phyloP scores from a whole-genome alignment of 1,140 invertebrate species.

The Coelopa frigida region DNA sequence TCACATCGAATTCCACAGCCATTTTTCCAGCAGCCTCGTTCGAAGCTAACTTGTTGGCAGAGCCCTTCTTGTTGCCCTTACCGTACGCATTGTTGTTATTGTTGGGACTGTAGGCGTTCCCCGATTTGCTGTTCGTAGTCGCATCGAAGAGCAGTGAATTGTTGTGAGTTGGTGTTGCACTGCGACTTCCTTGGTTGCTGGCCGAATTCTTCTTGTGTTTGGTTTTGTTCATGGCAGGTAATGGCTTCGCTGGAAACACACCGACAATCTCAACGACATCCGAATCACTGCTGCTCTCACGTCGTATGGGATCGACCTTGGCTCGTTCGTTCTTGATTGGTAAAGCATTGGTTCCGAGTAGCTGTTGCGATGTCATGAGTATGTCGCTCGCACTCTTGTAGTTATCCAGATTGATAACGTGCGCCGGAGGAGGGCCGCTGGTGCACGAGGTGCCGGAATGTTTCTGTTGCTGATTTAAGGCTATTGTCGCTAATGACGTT shows the following conservation, averaged over 20 bases:
- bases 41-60: too few species aligned
- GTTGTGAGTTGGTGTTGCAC: conserved; percentile 2
- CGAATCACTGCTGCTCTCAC: conserved; percentile 37
- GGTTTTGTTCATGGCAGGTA: conserved; percentile 37
- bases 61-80: conserved; percentile 7
- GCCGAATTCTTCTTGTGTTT: conserved; percentile 9
- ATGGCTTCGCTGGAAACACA: conserved; percentile 22
- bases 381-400: conserved; percentile 35
- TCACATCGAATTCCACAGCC: conserved; percentile 22
- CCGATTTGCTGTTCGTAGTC: not conserved
- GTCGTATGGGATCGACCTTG: conserved; percentile 11
- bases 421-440: conserved; percentile 14
- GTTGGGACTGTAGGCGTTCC: not conserved
- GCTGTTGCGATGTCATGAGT: conserved; percentile 34
- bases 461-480: conserved; percentile 9
- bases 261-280: conserved; percentile 41
- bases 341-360: conserved; percentile 8
- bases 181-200: conserved; percentile 4
- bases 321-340: not conserved
- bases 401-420: conserved; percentile 36
- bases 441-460: conserved; percentile 23
- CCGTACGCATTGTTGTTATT: conserved; percentile 10
- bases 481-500: conserved; percentile 5
- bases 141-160: not conserved
- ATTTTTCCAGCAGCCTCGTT: too few species aligned